phyloP scores from a whole-genome alignment of 2,888 invertebrate genomes.

The Acanthosepion esculentum region DNA sequence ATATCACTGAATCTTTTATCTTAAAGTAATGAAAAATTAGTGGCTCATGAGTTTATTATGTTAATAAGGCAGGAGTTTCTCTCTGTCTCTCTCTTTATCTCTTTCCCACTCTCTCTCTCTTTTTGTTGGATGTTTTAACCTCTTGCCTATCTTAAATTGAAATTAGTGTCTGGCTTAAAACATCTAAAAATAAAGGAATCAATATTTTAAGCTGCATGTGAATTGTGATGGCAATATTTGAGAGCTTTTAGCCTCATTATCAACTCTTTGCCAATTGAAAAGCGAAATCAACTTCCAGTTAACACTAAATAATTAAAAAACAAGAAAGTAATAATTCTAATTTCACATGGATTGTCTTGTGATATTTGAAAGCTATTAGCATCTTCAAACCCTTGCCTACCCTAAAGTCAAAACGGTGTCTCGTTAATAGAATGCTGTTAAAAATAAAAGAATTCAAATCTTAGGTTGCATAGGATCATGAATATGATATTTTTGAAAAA shows the following conservation, averaged over 20 bases:
- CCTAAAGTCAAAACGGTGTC: not conserved
- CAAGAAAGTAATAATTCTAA: not conserved
- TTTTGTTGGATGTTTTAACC: not conserved
- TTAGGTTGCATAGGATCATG: not conserved
- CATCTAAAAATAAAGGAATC: conserved; percentile 8
- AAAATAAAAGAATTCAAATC: not conserved
- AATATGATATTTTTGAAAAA: not conserved
- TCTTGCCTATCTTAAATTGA: not conserved
- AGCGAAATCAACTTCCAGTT: not conserved
- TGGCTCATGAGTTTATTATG: no score
- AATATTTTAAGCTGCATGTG: not conserved
- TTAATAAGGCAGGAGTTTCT: no score
- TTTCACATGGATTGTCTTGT: not conserved
- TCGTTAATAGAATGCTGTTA: not conserved
- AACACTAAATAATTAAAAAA: not conserved
- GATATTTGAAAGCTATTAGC: conserved; percentile 20
- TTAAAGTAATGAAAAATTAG: no score
- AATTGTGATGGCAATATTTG: conserved; percentile 7
- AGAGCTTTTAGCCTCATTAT: conserved; percentile 6
- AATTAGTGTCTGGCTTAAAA: conserved; percentile 33
- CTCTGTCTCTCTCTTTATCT: no score
- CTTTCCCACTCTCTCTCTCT: not conserved
- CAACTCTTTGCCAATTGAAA: not conserved
- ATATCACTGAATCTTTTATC: no score
- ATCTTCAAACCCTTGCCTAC: not conserved